These are phyloP conservation scores for Dryoscopus gambensis DNA, from an alignment of 2,113 vertebrate species.

Conservation along the genomic window DNA sequence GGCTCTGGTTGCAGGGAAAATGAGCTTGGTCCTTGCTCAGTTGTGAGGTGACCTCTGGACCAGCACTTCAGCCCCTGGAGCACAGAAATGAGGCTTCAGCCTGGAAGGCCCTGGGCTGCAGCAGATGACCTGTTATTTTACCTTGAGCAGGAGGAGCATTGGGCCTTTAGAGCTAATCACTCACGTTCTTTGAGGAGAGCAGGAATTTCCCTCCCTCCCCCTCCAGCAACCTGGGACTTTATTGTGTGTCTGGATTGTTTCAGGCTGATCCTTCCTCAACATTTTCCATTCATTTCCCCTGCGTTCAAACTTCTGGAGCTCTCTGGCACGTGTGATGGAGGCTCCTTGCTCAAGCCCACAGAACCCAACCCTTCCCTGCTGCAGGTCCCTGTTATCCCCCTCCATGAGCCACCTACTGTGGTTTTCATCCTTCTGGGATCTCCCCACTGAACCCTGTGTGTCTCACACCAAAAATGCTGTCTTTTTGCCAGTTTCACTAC, in stretches of 20 bases:
- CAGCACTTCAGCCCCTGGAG: conserved; percentile 9
- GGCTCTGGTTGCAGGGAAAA: conserved; percentile 36
- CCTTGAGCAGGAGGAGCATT: conserved; percentile 25
- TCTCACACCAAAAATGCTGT: not conserved
- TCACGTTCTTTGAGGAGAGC: conserved; percentile 5
- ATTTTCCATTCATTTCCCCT: not conserved
- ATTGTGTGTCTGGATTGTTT: conserved; percentile 39
- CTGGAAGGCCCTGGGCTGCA: conserved; percentile 13
- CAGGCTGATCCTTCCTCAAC: conserved; percentile 23
- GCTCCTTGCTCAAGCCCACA: not conserved
- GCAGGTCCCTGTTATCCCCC: not conserved
- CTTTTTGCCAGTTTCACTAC: not conserved
- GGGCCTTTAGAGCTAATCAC: conserved; percentile 53
- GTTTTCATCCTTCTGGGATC: not conserved
- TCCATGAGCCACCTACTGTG: not conserved
- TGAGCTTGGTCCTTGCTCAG: conserved; percentile 12
- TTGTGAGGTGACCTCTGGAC: conserved; percentile 40
- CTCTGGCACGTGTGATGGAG: not conserved
- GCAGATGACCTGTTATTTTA: conserved; percentile 52
- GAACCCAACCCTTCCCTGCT: not conserved
- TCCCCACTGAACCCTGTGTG: not conserved
- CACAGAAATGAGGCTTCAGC: conserved; percentile 45
- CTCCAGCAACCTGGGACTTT: conserved; percentile 39
- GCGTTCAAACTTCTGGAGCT: not conserved
- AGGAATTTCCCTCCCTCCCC: conserved; percentile 27